Evolutionary conservation across 2,797 vertebrate species (phyloP).

Genomic region (Peromyscus aztecus): DNA sequence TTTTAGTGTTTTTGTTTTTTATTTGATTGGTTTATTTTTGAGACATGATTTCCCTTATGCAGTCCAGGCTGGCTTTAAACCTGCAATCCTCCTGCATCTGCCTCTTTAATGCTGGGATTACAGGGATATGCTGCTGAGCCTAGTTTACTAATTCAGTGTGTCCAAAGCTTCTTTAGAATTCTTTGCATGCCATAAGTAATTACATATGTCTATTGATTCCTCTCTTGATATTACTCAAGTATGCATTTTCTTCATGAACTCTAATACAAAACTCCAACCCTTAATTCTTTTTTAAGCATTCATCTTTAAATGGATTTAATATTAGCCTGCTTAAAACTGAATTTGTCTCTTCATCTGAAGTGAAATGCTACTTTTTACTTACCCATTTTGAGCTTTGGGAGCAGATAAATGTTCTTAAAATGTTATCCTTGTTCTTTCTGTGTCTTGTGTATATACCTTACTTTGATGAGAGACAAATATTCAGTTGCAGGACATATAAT

Average conservation of each 20-base stretch:
- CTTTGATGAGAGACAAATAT: not conserved
- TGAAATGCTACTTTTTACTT: not conserved
- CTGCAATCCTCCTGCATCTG: not conserved
- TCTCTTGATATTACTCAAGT: not conserved
- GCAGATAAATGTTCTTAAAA: not conserved
- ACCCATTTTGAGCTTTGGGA: not conserved
- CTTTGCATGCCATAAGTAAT: not conserved
- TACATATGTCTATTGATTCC: not conserved
- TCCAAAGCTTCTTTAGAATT: not conserved
- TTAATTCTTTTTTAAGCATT: constrained; percentile 16
- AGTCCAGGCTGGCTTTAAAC: not conserved
- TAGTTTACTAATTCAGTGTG: not conserved
- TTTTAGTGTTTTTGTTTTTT: not conserved
- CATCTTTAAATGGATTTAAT: not conserved
- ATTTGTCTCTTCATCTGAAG: not conserved
- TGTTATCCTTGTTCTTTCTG: not conserved
- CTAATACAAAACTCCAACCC: not conserved
- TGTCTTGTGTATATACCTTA: not conserved
- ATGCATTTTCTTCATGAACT: constrained; percentile 16
- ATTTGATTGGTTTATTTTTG: not conserved
- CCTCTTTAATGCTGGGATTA: not conserved
- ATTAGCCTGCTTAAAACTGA: not conserved
- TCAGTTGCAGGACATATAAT: not conserved
- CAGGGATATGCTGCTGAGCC: not conserved
- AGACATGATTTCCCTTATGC: not conserved